Evolutionary conservation across 2,113 vertebrate genomes (phyloP), one percentile per base, ranked within the genome.

Genomic region (Esox niger): DNA sequence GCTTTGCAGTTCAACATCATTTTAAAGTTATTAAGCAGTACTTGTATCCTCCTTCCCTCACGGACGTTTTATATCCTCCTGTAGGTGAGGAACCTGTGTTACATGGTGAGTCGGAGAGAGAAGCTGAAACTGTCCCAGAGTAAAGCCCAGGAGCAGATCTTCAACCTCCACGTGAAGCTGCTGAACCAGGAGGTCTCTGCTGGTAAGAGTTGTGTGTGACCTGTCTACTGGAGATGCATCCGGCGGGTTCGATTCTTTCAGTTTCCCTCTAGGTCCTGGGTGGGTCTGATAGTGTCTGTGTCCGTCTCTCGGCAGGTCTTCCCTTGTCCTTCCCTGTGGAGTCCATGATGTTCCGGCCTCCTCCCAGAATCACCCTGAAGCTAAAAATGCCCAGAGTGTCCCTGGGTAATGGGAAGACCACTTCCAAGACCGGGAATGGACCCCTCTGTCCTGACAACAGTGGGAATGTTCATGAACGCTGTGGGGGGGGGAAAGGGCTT

Each of bases 61-160:
- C 57, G 27, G 15, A 2, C 32, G 20, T 79, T 4, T 64, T 64
- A 57, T n/a, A 79, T n/a, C 70, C n/a, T 11, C 7, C 58, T 38
- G 0, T 78, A 99, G 97, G 97, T 99, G 76, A 95, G 97, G 79
- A 99, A 99, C 80, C 79, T 99, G 82, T 99, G 97, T 82, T 99
- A 99, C 90, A 99, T 99, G 97, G 97, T 99, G 84, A 96, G 93
- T 88, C 94, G 97, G n/a, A 90, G 97, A 82, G 97, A 99, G 86
- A 99, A 99, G 77, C 89, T 99, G 75, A 99, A 99, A 86, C 81
- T 96, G 65, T 90, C 97, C 68, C 94, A 98, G 71, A 97, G 88
- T 83, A 98, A 96, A 93, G 82, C 94, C 62, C 96, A 98, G 70
- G 96, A 99, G 88, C 93, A 98, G 83, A 94, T 99, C 90, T 98